Evolutionary conservation across 2,888 invertebrate genomes (phyloP).

Genomic region (Limnephilus rhombicus): DNA sequence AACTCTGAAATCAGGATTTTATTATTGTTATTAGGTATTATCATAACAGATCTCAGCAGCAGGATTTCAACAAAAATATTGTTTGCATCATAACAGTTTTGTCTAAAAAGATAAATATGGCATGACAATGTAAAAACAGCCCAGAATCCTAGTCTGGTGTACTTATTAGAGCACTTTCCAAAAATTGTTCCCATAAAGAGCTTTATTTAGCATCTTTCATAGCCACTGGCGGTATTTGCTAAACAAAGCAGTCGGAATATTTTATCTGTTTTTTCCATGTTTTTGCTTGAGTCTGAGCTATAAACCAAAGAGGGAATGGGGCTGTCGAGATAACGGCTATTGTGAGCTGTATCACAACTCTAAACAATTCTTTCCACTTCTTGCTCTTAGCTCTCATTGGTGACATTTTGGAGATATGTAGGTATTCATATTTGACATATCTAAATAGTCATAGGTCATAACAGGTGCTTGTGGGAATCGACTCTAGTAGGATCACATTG

Average conservation of each 20-base stretch:
- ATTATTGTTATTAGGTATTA: background rate
- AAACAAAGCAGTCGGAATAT: slow-evolving; percentile 17
- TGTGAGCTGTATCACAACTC: background rate
- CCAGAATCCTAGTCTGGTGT: background rate
- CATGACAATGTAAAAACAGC: background rate
- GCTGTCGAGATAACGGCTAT: slow-evolving; percentile 19
- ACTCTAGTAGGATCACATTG: too few relatives aligned
- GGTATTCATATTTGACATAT: too few relatives aligned
- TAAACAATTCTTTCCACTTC: background rate
- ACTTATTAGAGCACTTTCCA: slow-evolving; percentile 11
- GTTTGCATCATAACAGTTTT: background rate
- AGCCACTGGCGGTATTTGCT: background rate
- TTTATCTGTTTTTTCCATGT: slow-evolving; percentile 31
- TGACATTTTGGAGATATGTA: too few relatives aligned
- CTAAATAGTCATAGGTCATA: too few relatives aligned
- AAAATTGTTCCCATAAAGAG: slow-evolving; percentile 27
- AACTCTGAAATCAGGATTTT: too few relatives aligned
- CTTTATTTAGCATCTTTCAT: slow-evolving; percentile 13
- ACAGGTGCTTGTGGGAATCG: too few relatives aligned
- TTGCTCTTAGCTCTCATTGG: background rate
- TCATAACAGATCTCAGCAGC: background rate
- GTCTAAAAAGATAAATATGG: background rate
- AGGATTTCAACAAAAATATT: background rate
- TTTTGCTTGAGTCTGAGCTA: slow-evolving; percentile 4
- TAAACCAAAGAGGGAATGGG: slow-evolving; percentile 5